Base-by-base conservation (phyloP, 2,113 vertebrate genomes). In the human region DNA sequence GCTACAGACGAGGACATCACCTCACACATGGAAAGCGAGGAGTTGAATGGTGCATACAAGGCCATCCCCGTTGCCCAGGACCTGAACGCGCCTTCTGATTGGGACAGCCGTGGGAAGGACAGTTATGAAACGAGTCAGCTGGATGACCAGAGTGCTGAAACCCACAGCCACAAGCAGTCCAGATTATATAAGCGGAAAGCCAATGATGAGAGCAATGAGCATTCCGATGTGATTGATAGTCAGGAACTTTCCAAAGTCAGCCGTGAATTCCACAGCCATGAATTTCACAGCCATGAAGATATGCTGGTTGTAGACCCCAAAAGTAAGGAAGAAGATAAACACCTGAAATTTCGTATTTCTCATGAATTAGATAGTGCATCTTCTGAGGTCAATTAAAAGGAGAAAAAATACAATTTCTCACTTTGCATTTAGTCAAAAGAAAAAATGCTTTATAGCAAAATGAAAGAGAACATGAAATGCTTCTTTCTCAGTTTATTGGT, bases 311-410 rank as follows among this genome's bases (percentile, higher is more conserved):
- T 25, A 75, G 76, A 75, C 11, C 17, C 75, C 6, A 40, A 89
- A 55, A 97, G 97, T 48, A 12, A 25, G n/a, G 94, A 97, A 45
- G 89, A 96, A 64, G 86, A 59, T 8, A 59, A 82, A 40, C 61
- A 82, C 45, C 95, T 95, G 52, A 94, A 96, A 85, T 78, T 96
- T 25, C 95, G 9, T 0, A 1, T 79, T 75, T 98, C 97, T 86
- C 97, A 97, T 93, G 96, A 98, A 72, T n/a, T 95, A 96, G 97
- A 98, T 5, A 97, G 95, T 35, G 6, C 57, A 30, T 98, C 97
- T 76, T 97, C 90, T 76, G 97, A 98, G 55, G 11, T 38, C 75
- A 97, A 97, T 32, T 98, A 95, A 96, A 88, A 64, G 27, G 27
- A 82, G 30, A 76, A 64, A 85, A 68, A 45, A 61, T 20, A 18